phyloP scores from a whole-genome alignment of 2,888 invertebrate genomes.

The Mythimna loreyi region DNA sequence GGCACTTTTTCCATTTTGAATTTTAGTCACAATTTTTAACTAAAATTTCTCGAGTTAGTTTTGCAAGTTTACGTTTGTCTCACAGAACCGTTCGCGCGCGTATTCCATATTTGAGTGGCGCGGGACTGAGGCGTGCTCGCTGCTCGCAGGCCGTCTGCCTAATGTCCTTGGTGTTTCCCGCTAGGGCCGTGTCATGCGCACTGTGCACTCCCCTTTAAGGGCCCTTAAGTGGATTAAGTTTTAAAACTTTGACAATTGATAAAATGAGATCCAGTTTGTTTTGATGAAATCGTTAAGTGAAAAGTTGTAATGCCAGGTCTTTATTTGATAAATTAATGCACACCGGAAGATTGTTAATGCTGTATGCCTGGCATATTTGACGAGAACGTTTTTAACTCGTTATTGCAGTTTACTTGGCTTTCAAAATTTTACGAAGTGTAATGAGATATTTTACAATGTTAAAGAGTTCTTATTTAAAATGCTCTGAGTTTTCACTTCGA shows the following conservation, averaged over 20 bases:
- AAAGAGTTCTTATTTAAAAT: not conserved
- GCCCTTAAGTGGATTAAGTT: conserved; percentile 90
- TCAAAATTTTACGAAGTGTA: conserved; percentile 4
- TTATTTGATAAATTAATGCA: conserved; percentile 65
- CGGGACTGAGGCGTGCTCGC: conserved; percentile 72
- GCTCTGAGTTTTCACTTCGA: conserved; percentile 1
- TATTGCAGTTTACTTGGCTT: conserved; percentile 11
- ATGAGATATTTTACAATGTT: conserved; percentile 6
- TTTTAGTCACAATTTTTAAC: conserved; percentile 42
- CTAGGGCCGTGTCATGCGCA: conserved; percentile 88
- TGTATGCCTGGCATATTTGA: conserved; percentile 55
- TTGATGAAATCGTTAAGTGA: conserved; percentile 83
- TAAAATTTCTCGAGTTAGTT: conserved; percentile 47
- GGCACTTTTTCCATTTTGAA: conserved; percentile 60
- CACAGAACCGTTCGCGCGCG: conserved; percentile 80
- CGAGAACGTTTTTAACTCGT: conserved; percentile 11
- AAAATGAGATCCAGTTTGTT: conserved; percentile 87
- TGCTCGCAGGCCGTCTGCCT: conserved; percentile 74
- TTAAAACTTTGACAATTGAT: conserved; percentile 90
- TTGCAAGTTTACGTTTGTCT: conserved; percentile 68
- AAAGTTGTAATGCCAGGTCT: conserved; percentile 79
- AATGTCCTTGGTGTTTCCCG: conserved; percentile 88
- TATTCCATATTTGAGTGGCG: conserved; percentile 77
- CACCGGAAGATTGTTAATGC: conserved; percentile 32
- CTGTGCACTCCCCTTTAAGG: conserved; percentile 82